These are phyloP conservation scores for Cerceris rybyensis DNA, from an alignment of 2,888 invertebrate genomes.

Conservation along the genomic window DNA sequence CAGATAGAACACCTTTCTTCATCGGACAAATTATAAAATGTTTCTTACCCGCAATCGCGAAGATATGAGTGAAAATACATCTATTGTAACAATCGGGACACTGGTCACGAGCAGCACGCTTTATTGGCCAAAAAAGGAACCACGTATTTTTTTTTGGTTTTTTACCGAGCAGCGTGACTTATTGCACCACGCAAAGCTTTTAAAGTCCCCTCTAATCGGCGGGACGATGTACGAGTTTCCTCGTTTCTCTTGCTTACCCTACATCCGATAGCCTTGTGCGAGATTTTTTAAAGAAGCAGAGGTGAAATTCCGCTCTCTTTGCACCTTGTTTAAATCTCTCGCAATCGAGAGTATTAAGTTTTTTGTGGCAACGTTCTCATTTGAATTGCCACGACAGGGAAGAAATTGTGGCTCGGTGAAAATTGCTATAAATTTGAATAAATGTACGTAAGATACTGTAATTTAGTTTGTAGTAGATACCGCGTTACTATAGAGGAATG, in stretches of 20 bases:
- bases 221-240: slow-evolving; percentile 56
- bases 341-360: too few species aligned
- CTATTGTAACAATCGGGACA: slow-evolving; percentile 44
- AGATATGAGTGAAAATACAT: slow-evolving; percentile 35
- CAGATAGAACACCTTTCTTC: not conserved
- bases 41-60: slow-evolving; percentile 40
- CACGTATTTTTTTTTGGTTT: slow-evolving; percentile 41
- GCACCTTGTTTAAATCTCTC: slow-evolving; percentile 6
- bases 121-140: slow-evolving; percentile 68
- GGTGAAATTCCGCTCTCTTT: slow-evolving; percentile 24
- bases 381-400: too few species aligned
- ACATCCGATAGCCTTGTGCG: slow-evolving; percentile 48
- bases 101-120: slow-evolving; percentile 67
- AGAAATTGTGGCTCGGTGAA: too few species aligned
- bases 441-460: too few species aligned
- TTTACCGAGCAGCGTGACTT: slow-evolving; percentile 55
- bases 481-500: too few species aligned
- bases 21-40: slow-evolving; percentile 43
- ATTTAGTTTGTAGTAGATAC: too few species aligned
- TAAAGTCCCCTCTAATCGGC: slow-evolving; percentile 68
- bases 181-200: slow-evolving; percentile 57
- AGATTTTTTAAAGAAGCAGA: slow-evolving; percentile 47
- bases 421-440: too few species aligned
- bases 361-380: too few species aligned
- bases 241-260: slow-evolving; percentile 62